A percentile compares a stretch with the other conserved stretches of the same genome.
Conservation (phyloP, 2,113 vertebrate genomes). For the Lucifuga dentata region DNA sequence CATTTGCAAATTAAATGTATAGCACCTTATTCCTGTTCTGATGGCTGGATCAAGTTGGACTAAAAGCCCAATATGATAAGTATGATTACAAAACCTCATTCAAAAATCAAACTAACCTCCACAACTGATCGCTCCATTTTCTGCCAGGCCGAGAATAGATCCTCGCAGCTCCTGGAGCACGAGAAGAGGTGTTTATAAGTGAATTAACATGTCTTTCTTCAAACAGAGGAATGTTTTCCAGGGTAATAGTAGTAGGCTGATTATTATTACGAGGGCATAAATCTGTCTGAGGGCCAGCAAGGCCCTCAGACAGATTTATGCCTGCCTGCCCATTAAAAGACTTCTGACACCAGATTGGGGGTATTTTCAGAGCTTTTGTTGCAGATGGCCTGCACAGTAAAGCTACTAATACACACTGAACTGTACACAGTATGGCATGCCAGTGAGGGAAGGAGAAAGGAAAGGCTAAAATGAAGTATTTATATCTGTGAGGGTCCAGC, state of each 20-base stretch:
- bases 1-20: too few relatives aligned
- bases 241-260: conserved; percentile 79
- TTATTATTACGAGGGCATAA: conserved; percentile 80
- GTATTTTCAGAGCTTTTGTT: conserved; percentile 82
- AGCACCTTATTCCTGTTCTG: conserved; percentile 18
- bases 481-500: neutral
- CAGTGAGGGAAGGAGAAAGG: conserved; percentile 16
- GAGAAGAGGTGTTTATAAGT: conserved; percentile 75
- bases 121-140: too few relatives aligned
- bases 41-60: conserved; percentile 37
- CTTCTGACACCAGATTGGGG: conserved; percentile 70
- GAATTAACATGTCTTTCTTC: conserved; percentile 75
- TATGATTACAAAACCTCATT: conserved; percentile 20
- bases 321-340: conserved; percentile 66
- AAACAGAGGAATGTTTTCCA: conserved; percentile 69
- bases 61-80: conserved; percentile 17
- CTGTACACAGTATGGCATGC: conserved; percentile 17
- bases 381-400: conserved; percentile 57
- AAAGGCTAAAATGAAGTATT: conserved; percentile 13
- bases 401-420: conserved; percentile 42
- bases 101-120: conserved; percentile 29
- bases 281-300: conserved; percentile 72
- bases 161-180: conserved; percentile 43
- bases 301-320: too few relatives aligned
- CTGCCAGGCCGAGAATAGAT: conserved; percentile 51